Evolutionary conservation across 2,797 vertebrate species (phyloP), one percentile per base, ranked within the genome.

Genomic region (Dermochelys coriacea): DNA sequence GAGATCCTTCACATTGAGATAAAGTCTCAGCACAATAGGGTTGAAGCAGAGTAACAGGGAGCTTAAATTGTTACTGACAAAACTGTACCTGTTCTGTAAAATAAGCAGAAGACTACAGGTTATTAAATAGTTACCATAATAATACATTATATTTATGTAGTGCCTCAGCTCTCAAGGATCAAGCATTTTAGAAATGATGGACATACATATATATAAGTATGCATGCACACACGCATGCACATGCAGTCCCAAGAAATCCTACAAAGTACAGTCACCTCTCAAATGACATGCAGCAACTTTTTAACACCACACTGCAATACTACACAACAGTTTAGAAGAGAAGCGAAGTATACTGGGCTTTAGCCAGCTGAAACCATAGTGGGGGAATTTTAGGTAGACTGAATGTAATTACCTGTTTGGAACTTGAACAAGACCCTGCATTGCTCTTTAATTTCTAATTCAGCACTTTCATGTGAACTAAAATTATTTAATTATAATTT

Each of bases 381-480:
- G 29, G 34, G 11, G 15, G 50, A 11, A 78, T 87, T 68, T 74
- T 25, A 74, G 23, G 41, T 12, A 59, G 82, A 79, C 14, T 87
- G 55, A 84, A 34, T 2, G 11, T 64, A 52, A 37, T 59, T 80
- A 77, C 11, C 61, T 11, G 5, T 11, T 52, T 86, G 71, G 51
- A 91, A 89, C 4, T 52, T 37, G 41, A 64, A n/a, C 61, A 91
- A 41, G 23, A 23, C 80, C 21, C 37, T 68, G 3, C 10, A 3
- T 49, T 86, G 37, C 57, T 37, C 9, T 50, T 78, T n/a, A 86
- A 68, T 88, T 92, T 89, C 9, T 71, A 37, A 71, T 71, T 71
- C 47, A 25, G 29, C 78, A 64, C 29, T 87, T 94, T 88, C 2
- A 0, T 51, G 5, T 14, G 4, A 15, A 79, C 80, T 19, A 87